Conservation (phyloP, 2,888 invertebrate species). For the Polydrusus tereticollis region DNA sequence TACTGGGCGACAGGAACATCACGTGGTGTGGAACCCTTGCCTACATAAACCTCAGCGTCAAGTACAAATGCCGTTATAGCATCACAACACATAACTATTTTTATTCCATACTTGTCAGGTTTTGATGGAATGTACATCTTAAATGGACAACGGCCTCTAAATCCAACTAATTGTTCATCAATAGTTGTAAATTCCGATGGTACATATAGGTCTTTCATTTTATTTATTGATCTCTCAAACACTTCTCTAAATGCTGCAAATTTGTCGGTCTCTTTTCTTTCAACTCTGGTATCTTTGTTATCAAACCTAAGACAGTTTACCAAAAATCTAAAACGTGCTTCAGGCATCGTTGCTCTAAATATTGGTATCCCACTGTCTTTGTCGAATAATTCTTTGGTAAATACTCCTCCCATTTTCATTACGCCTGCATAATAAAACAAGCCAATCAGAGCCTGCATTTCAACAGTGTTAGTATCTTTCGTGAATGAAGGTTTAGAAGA, state of each 20-base stretch:
- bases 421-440: too few species aligned
- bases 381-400: too few species aligned
- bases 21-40: conserved; percentile 23
- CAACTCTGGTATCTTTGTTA: not conserved
- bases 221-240: not conserved
- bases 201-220: not conserved
- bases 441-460: too few species aligned
- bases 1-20: conserved; percentile 33
- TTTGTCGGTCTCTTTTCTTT: not conserved
- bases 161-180: not conserved
- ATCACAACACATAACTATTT: not conserved
- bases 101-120: not conserved
- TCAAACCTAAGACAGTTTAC: not conserved
- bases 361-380: too few species aligned
- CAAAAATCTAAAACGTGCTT: not conserved
- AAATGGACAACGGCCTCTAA: not conserved
- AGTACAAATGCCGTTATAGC: not conserved
- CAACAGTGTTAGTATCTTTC: too few species aligned
- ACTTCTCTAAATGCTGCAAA: not conserved
- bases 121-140: not conserved
- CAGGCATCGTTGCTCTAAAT: not conserved
- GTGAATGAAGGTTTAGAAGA: too few species aligned
- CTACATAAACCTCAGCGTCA: not conserved
- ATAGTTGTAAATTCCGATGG: not conserved
- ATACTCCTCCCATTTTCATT: too few species aligned